These are phyloP conservation scores for Luperina testacea DNA, from an alignment of 2,888 invertebrate genomes.

Conservation along the genomic window DNA sequence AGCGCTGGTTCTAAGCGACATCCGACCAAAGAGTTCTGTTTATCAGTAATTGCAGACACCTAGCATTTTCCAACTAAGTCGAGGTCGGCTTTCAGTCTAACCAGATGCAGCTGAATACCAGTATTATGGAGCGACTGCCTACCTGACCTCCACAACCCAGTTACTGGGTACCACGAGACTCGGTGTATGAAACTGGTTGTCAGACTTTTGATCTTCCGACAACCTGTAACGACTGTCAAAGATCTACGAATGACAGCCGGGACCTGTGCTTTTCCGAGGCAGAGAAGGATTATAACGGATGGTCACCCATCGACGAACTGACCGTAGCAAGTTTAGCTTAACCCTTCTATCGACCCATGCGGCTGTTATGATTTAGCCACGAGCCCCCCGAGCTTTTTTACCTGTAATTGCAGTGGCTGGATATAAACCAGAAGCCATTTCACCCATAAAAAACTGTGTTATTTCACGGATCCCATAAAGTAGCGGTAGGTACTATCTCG, in stretches of 20 bases:
- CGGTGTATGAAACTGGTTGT: not conserved
- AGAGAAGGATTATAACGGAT: not conserved
- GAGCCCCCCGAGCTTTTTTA: not conserved
- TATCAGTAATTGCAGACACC: not conserved
- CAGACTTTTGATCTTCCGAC: not conserved
- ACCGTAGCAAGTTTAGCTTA: too few species aligned
- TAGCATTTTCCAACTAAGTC: not conserved
- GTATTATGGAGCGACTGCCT: not conserved
- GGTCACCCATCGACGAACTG: not conserved
- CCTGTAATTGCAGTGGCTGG: not conserved
- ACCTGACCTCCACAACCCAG: not conserved
- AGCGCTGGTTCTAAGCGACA: not conserved
- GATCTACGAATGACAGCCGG: too few species aligned
- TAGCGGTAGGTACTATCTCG: constrained; percentile 11
- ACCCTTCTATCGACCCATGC: not conserved
- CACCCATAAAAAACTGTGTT: constrained; percentile 1
- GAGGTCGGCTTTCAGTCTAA: not conserved
- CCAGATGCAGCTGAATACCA: not conserved
- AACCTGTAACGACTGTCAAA: not conserved
- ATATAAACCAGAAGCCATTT: not conserved
- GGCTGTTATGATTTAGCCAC: too few species aligned
- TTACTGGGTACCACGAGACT: not conserved
- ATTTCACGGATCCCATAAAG: constrained; percentile 10
- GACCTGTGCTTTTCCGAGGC: not conserved
- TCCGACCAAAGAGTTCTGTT: not conserved